A percentile compares a stretch with the other conserved stretches of the same genome.
Evolutionary conservation across 2,113 vertebrate species (phyloP).

Genomic region (Leucosticte australis): DNA sequence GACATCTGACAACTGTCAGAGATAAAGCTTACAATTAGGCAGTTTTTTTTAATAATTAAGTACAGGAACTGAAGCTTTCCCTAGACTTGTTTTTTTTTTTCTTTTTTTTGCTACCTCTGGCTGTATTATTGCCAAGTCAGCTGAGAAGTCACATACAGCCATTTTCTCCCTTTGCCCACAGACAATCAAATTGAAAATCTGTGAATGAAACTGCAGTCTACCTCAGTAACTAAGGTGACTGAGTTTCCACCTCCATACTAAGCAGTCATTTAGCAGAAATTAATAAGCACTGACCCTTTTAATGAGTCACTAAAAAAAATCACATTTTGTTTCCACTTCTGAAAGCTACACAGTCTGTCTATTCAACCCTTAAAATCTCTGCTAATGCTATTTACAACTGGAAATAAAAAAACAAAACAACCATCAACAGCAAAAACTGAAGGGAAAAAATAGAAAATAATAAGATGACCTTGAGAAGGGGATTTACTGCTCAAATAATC

Average conservation of each 20-base stretch:
- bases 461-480: neutral
- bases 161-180: neutral
- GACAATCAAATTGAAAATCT: neutral
- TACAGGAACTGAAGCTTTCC: neutral
- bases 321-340: neutral
- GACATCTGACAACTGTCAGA: slow-evolving; percentile 58
- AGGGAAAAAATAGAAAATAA: neutral
- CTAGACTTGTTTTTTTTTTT: neutral
- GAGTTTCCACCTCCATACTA: neutral
- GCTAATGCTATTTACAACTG: neutral
- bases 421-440: neutral
- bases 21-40: slow-evolving; percentile 59
- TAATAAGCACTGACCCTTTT: neutral
- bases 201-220: neutral
- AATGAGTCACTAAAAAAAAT: neutral
- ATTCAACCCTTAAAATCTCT: neutral
- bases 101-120: neutral
- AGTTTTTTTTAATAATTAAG: slow-evolving; percentile 56
- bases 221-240: neutral
- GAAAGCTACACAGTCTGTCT: neutral
- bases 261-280: neutral
- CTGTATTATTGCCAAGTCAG: neutral
- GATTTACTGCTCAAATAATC: neutral
- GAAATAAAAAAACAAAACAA: neutral
- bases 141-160: neutral